Evolutionary conservation across 92 coral and sea anemone species (phyloP).

Genomic region (Parazoanthus atlanticus): DNA sequence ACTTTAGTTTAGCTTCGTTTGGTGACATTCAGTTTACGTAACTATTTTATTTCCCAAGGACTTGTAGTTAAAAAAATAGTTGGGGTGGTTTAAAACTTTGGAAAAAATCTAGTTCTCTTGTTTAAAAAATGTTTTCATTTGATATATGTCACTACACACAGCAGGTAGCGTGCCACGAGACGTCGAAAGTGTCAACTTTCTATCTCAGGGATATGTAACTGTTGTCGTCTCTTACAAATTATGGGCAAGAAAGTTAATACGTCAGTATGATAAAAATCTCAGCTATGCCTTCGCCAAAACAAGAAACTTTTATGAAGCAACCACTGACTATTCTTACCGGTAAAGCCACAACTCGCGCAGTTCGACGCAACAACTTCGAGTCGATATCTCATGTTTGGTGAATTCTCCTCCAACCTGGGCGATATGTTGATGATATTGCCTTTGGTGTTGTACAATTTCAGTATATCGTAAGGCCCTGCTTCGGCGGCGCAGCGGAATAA

Average conservation of each 20-base stretch:
- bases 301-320: not conserved
- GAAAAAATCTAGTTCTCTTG: too few species aligned
- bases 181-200: not conserved
- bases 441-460: constrained; percentile 82
- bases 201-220: too few species aligned
- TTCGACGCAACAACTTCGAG: constrained; percentile 86
- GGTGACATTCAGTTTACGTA: not conserved
- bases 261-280: not conserved
- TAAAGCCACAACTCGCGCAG: constrained; percentile 82
- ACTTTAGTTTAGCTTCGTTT: not conserved
- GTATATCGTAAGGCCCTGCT: constrained; percentile 84
- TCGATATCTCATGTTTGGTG: constrained; percentile 77
- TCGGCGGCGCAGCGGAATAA: constrained; percentile 90
- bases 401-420: constrained; percentile 69
- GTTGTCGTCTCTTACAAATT: too few species aligned
- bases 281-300: not conserved
- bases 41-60: too few species aligned
- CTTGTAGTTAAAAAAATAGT: too few species aligned
- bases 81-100: not conserved
- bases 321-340: constrained; percentile 55
- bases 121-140: not conserved
- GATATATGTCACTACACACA: not conserved
- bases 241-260: too few species aligned
- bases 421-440: constrained; percentile 86
- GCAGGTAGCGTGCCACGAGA: not conserved